Evolutionary conservation across 1,140 invertebrate genomes (phyloP).

Genomic region (Heliconius hewitsoni): DNA sequence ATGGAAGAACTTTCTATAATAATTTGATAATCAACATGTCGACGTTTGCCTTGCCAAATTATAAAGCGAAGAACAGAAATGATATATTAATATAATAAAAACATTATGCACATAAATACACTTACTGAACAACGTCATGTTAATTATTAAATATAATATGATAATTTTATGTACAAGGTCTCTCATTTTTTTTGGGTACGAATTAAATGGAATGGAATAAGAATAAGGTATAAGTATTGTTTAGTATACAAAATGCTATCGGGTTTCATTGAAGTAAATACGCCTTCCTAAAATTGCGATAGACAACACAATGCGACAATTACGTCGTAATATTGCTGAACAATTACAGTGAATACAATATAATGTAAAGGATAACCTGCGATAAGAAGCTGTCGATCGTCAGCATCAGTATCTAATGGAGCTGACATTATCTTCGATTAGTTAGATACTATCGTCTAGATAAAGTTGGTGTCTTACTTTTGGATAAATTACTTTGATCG

Average conservation of each 20-base stretch:
- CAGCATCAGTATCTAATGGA: slow-evolving; percentile 48
- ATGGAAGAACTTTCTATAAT: too few species aligned
- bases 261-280: background rate
- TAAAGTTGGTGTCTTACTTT: slow-evolving; percentile 63
- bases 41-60: too few species aligned
- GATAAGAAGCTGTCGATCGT: slow-evolving; percentile 54
- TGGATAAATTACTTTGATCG: slow-evolving; percentile 54
- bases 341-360: background rate
- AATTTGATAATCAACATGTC: too few species aligned
- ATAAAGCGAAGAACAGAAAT: too few species aligned
- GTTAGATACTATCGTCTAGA: slow-evolving; percentile 60
- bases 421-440: slow-evolving; percentile 54
- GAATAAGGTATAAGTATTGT: background rate
- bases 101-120: too few species aligned
- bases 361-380: background rate
- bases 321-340: background rate
- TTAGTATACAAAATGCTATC: background rate
- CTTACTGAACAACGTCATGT: too few species aligned
- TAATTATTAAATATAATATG: background rate
- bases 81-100: too few species aligned
- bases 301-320: background rate
- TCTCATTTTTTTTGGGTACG: background rate
- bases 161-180: background rate
- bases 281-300: background rate
- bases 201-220: background rate